Percentiles rank a stretch among this genome's conserved stretches.
These are phyloP conservation scores for Drosophila melanica DNA, from an alignment of 1,140 invertebrate species.

Conservation along the genomic window DNA sequence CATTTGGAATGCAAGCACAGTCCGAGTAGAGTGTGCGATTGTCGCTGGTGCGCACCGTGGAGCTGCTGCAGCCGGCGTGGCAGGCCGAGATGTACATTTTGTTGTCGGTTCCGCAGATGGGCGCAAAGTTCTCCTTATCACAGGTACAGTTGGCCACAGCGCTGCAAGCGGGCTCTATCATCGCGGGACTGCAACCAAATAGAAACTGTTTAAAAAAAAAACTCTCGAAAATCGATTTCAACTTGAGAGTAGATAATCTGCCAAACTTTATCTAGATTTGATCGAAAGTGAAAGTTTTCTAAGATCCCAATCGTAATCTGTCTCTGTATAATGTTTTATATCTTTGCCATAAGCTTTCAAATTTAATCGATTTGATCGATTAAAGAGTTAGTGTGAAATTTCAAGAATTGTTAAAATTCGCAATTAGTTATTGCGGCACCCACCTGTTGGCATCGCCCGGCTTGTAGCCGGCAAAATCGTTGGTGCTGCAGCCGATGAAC, in stretches of 20 bases:
- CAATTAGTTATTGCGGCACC: slow-evolving; percentile 2
- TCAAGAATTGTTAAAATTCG: too few species aligned
- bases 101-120: slow-evolving; percentile 91
- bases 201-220: too few species aligned
- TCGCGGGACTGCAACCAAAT: slow-evolving; percentile 48
- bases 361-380: too few species aligned
- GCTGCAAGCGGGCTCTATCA: slow-evolving; percentile 87
- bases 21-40: slow-evolving; percentile 89
- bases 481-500: slow-evolving; percentile 95
- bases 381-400: too few species aligned
- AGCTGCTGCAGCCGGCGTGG: slow-evolving; percentile 92
- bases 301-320: too few species aligned
- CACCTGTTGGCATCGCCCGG: slow-evolving; percentile 57
- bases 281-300: too few species aligned
- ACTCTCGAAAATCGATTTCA: too few species aligned
- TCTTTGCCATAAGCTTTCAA: too few species aligned
- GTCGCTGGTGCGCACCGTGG: slow-evolving; percentile 81
- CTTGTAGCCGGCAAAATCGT: slow-evolving; percentile 90
- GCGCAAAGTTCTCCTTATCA: slow-evolving; percentile 90
- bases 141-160: slow-evolving; percentile 87
- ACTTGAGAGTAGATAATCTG: too few species aligned
- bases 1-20: slow-evolving; percentile 89
- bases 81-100: slow-evolving; percentile 95
- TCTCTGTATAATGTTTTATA: too few species aligned
- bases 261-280: too few species aligned